Base-by-base conservation (phyloP, 2,797 vertebrate species). In the Cetoscarus ocellatus region DNA sequence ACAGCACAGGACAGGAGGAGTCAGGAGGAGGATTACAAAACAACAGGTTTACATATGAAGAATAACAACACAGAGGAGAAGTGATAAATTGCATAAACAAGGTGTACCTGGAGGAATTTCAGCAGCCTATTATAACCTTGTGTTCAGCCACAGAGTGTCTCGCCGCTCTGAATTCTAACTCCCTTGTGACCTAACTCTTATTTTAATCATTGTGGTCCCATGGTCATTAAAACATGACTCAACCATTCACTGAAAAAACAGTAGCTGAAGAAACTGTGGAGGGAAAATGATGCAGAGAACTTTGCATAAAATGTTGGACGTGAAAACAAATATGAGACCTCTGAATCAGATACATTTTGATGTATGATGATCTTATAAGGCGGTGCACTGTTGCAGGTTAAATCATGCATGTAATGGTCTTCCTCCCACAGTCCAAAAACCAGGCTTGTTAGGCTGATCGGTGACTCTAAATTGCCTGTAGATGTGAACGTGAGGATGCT, bases 21-120 rank as follows among this genome's bases (percentile, higher is more conserved):
- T n/a, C 0, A 4, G 35, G 8, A 3, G 27, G 18, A 61, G 36
- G 34, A 53, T 0, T n/a, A 36, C 47, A 15, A 63, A 72, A 61
- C 11, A 10, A 45, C 14, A 53, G 13, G 10, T 47, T 5, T 27
- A 51, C 3, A 44, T 12, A 42, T 12, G 9, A 36, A 35, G 9
- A 52, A 61, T 45, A 60, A 61, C 15, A 11, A 12, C 39, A 40
- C 36, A 42, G 14, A 0, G 14, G 27, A 48, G 45, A 67, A 34
- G 38, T 59, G 44, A 64, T 40, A 19, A 39, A 62, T 44, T 54
- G 17, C 36, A 44, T 39, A 34, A 68, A 67, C 58, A 59, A 19
- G 27, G 17, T 44, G 49, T 34, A 13, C 17, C 27, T n/a, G 8
- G 17, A 55, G 57, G 58, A 59, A 11, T 54, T 6, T 36, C 14